Percentiles rank a stretch among this genome's conserved stretches.
Conservation (phyloP, 2,113 vertebrate species). For the Ciconia maguari region DNA sequence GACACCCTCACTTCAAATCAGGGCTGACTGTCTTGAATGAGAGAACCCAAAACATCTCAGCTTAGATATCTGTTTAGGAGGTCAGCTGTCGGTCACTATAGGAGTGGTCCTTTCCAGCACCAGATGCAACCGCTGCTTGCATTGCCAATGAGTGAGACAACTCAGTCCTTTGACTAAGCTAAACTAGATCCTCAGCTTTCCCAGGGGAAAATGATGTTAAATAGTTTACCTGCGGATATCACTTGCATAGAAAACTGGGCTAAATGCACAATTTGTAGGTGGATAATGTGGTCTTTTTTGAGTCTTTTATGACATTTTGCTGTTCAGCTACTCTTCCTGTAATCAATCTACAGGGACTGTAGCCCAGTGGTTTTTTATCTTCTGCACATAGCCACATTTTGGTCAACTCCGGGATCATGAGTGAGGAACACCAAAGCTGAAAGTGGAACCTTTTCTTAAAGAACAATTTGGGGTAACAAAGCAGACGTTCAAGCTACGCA, state of each 20-base stretch:
- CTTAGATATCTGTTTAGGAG: neutral
- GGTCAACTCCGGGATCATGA: neutral
- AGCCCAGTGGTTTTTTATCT: neutral
- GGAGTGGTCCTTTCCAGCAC: neutral
- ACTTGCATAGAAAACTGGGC: neutral
- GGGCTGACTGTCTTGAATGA: neutral
- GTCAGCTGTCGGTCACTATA: neutral
- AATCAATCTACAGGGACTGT: neutral
- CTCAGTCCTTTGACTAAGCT: neutral
- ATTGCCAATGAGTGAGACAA: neutral
- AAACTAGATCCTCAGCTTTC: neutral
- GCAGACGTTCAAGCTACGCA: accelerated
- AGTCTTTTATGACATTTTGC: neutral
- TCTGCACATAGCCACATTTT: neutral
- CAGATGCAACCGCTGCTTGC: neutral
- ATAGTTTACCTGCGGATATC: neutral
- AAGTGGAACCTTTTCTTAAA: neutral
- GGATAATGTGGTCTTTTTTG: neutral
- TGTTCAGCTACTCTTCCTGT: neutral
- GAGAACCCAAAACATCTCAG: neutral
- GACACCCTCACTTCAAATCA: neutral
- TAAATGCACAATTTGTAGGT: neutral
- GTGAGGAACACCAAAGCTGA: neutral
- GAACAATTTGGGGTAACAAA: neutral
- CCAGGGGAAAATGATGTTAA: neutral